phyloP scores from a whole-genome alignment of 1,140 invertebrate species.

The Acromyrmex heyeri region DNA sequence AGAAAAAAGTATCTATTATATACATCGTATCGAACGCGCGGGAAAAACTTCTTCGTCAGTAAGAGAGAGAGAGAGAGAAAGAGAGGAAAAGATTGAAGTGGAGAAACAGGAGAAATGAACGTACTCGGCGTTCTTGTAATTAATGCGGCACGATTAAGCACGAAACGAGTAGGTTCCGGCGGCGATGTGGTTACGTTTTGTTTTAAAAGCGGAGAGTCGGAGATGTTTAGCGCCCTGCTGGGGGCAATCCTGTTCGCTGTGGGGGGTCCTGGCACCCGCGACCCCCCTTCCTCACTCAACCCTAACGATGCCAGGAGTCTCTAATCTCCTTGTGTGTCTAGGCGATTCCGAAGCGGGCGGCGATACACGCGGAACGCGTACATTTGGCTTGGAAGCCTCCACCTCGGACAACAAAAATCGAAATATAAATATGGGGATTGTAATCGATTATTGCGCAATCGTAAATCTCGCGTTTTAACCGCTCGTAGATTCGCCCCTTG shows the following conservation, averaged over 20 bases:
- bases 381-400: constrained; percentile 42
- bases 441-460: constrained; percentile 57
- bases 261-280: constrained; percentile 78
- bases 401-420: constrained; percentile 42
- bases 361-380: constrained; percentile 64
- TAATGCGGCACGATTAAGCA: constrained; percentile 84
- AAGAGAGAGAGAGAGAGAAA: constrained; percentile 8
- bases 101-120: constrained; percentile 36
- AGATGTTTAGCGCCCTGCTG: constrained; percentile 85
- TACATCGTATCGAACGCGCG: constrained; percentile 25
- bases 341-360: constrained; percentile 61
- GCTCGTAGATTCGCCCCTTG: neutral
- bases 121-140: constrained; percentile 81
- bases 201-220: constrained; percentile 78
- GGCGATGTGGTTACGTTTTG: constrained; percentile 81
- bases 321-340: constrained; percentile 69
- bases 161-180: constrained; percentile 80
- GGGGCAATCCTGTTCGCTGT: constrained; percentile 82
- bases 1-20: constrained; percentile 35
- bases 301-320: constrained; percentile 56
- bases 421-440: constrained; percentile 37
- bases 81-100: constrained; percentile 23
- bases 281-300: constrained; percentile 54
- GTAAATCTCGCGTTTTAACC: constrained; percentile 48
- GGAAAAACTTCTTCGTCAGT: constrained; percentile 9